These are phyloP conservation scores for Glaucidium brasilianum DNA, from an alignment of 2,113 vertebrate species.

Conservation along the genomic window DNA sequence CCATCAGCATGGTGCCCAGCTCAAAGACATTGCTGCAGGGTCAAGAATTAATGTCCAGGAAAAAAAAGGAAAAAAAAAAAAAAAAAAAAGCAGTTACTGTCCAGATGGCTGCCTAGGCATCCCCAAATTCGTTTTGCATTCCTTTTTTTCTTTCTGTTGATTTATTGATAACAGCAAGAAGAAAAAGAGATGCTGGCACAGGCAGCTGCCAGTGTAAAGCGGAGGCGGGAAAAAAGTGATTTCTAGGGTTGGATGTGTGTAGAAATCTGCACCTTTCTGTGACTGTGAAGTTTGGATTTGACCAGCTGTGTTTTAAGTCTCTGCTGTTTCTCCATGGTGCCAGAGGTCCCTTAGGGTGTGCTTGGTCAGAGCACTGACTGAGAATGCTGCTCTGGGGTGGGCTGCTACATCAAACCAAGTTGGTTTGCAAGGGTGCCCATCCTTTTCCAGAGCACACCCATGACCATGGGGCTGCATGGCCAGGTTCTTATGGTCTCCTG, in stretches of 20 bases:
- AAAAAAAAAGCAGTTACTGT: neutral
- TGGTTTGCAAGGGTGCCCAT: neutral
- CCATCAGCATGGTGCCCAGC: rapidly evolving
- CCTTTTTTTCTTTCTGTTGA: neutral
- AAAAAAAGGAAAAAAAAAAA: neutral
- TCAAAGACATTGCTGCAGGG: neutral
- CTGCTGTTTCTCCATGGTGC: neutral
- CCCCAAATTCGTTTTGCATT: too few relatives aligned
- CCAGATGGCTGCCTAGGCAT: neutral
- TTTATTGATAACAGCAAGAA: neutral
- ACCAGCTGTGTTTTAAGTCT: neutral
- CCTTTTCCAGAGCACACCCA: neutral
- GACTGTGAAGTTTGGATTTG: neutral
- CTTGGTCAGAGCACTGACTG: neutral
- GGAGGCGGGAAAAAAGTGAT: neutral
- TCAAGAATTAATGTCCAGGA: neutral
- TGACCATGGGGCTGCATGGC: rapidly evolving
- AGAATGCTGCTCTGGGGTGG: neutral
- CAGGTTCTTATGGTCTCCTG: neutral
- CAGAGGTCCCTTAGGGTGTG: neutral
- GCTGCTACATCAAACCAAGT: neutral
- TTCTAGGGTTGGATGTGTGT: neutral
- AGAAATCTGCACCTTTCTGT: neutral
- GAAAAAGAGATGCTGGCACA: neutral
- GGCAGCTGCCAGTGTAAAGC: neutral